Evolutionary conservation across 2,888 invertebrate species (phyloP).

Genomic region (Hemistola chrysoprasaria): DNA sequence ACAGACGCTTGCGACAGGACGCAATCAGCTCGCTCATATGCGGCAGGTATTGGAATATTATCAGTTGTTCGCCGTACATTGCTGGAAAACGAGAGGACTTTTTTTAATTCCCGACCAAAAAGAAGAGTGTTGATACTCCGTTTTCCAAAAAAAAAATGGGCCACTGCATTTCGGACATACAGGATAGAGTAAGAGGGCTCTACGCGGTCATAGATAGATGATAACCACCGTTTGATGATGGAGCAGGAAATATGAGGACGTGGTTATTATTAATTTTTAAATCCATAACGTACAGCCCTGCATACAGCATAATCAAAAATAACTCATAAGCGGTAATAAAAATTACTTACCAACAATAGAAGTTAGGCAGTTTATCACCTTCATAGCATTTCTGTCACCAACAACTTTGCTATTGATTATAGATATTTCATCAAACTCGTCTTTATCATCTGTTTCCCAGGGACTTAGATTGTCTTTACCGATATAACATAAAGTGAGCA

Average conservation of each 20-base stretch:
- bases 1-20: slow-evolving; percentile 90
- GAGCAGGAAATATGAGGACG: no score
- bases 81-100: slow-evolving; percentile 66
- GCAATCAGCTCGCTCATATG: slow-evolving; percentile 93
- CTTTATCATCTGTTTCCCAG: slow-evolving; percentile 62
- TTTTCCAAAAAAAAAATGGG: no score
- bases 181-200: no score
- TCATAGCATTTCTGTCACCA: slow-evolving; percentile 91
- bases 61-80: slow-evolving; percentile 93
- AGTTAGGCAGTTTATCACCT: slow-evolving; percentile 95
- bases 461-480: slow-evolving; percentile 88
- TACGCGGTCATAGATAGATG: no score
- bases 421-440: slow-evolving; percentile 83
- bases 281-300: no score
- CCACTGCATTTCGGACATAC: no score
- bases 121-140: neutral
- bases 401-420: slow-evolving; percentile 85
- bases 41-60: slow-evolving; percentile 94
- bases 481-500: slow-evolving; percentile 96
- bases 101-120: neutral
- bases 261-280: no score
- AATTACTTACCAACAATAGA: slow-evolving; percentile 88
- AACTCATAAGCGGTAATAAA: no score
- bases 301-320: no score
- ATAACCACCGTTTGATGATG: no score